A percentile compares a stretch with the other conserved stretches of the same genome.
phyloP scores from a whole-genome alignment of 1,140 invertebrate species.

The Caenorhabditis briggsae region DNA sequence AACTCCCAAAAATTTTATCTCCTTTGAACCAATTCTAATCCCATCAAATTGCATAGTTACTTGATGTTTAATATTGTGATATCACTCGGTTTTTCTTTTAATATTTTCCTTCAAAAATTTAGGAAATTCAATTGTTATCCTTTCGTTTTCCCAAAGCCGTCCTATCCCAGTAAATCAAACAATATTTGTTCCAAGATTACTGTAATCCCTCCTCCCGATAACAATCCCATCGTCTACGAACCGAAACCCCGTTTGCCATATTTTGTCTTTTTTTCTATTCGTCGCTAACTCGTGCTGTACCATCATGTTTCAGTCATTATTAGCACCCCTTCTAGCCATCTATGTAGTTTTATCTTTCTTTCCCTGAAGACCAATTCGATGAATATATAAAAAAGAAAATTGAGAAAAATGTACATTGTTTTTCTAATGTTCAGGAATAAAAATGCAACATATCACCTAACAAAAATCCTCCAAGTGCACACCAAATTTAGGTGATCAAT shows the following conservation, averaged over 20 bases:
- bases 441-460: constrained; percentile 27
- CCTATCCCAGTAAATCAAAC: constrained; percentile 21
- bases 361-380: constrained; percentile 5
- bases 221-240: background rate
- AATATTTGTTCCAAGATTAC: background rate
- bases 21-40: background rate
- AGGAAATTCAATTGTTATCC: background rate
- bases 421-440: constrained; percentile 44
- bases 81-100: constrained; percentile 13
- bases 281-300: background rate
- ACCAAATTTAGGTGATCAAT: no score
- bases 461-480: background rate
- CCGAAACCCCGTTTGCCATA: constrained; percentile 19
- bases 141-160: background rate
- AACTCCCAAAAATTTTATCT: background rate
- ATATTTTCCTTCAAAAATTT: background rate
- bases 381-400: background rate
- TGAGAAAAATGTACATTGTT: constrained; percentile 7
- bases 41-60: constrained; percentile 6
- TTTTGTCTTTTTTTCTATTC: background rate
- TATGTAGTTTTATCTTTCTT: background rate
- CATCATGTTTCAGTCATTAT: background rate
- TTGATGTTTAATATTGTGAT: constrained; percentile 42
- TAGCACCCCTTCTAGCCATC: background rate
- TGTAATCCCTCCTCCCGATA: background rate